These are phyloP conservation scores for Cossypha dichroa DNA, from an alignment of 2,797 vertebrate genomes.

Conservation along the genomic window DNA sequence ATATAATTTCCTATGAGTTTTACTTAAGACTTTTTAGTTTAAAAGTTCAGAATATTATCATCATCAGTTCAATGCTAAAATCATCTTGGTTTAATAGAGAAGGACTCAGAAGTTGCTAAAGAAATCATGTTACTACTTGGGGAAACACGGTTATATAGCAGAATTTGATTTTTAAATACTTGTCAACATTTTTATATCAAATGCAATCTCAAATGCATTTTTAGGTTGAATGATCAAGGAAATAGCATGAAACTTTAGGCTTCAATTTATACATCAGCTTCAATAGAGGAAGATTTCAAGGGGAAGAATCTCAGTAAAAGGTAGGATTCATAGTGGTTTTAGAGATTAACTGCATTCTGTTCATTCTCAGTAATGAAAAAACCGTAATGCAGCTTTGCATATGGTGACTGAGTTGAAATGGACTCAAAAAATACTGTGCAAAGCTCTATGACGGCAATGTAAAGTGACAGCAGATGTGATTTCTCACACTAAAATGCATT, in stretches of 20 bases:
- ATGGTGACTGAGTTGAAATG: neutral
- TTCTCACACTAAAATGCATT: slow-evolving; percentile 33
- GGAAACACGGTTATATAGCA: neutral
- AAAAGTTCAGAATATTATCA: neutral
- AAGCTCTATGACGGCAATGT: neutral
- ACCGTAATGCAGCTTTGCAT: neutral
- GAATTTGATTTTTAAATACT: neutral
- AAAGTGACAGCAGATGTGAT: slow-evolving; percentile 56
- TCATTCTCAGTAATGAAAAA: neutral
- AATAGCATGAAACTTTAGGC: neutral
- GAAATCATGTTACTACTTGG: neutral
- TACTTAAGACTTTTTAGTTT: neutral
- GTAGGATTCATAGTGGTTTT: neutral
- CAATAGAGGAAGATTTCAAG: neutral
- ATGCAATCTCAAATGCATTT: neutral
- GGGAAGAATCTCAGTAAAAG: neutral
- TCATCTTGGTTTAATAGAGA: neutral
- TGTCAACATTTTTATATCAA: neutral
- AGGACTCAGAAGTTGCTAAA: neutral
- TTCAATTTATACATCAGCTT: neutral
- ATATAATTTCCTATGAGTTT: neutral
- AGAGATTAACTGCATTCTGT: neutral
- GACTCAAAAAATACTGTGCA: neutral
- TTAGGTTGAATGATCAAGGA: neutral
- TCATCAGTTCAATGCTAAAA: neutral